Conservation (phyloP, 2,797 vertebrate species). For the Tinamus major region DNA sequence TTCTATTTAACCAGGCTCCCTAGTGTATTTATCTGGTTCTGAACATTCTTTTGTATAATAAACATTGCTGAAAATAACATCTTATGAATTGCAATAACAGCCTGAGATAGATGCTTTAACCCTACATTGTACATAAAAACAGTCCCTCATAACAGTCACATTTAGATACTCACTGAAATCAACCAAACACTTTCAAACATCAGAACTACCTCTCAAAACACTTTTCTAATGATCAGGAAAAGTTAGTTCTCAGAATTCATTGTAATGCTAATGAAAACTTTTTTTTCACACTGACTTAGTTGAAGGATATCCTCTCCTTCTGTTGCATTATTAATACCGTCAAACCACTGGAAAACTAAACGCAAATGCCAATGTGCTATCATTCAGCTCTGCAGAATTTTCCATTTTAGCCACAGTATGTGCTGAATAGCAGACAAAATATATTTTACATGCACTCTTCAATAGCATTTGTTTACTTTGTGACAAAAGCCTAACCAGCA, state of each 20-base stretch:
- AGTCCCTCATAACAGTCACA: not conserved
- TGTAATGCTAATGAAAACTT: conserved; percentile 71
- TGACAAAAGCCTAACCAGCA: conserved; percentile 10
- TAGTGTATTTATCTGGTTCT: conserved; percentile 67
- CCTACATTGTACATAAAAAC: not conserved
- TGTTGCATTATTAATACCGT: conserved; percentile 73
- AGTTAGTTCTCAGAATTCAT: conserved; percentile 42
- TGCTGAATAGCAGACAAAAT: conserved; percentile 57
- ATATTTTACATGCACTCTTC: conserved; percentile 52
- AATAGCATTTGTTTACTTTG: conserved; percentile 19
- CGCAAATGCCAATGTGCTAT: conserved; percentile 71
- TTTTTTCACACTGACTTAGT: conserved; percentile 56
- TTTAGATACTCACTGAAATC: conserved; percentile 41
- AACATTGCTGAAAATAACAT: conserved; percentile 74
- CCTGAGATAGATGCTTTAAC: conserved; percentile 61
- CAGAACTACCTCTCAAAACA: not conserved
- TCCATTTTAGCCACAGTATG: conserved; percentile 70
- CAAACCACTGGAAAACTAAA: conserved; percentile 77
- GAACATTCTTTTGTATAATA: conserved; percentile 73
- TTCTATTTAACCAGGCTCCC: conserved; percentile 65
- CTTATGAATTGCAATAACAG: conserved; percentile 62
- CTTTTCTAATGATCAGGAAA: conserved; percentile 30
- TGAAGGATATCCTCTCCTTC: conserved; percentile 74
- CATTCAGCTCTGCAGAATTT: conserved; percentile 61
- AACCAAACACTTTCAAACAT: conserved; percentile 4